These are phyloP conservation scores for Tuta absoluta DNA, from an alignment of 2,888 invertebrate genomes.

Conservation along the genomic window DNA sequence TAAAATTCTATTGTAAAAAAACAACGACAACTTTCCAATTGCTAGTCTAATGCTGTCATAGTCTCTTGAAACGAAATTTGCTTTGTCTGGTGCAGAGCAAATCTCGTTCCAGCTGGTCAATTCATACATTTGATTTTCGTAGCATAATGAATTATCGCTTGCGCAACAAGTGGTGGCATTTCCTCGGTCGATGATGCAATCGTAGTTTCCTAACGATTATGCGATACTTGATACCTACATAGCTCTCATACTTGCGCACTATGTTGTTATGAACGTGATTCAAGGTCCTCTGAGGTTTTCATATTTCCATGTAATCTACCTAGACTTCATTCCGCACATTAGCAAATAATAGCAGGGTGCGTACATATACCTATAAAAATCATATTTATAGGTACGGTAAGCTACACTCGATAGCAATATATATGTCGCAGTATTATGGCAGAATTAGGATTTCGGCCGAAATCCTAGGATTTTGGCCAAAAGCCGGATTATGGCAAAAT, in stretches of 20 bases:
- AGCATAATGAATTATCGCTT: constrained; percentile 24
- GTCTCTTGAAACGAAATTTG: too few species aligned
- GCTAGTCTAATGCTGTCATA: too few species aligned
- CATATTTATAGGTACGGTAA: neutral
- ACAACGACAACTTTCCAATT: too few species aligned
- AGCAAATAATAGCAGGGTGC: neutral
- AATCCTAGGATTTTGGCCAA: too few species aligned
- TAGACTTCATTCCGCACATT: neutral
- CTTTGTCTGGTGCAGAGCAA: too few species aligned
- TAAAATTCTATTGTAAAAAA: too few species aligned
- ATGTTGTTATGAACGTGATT: neutral
- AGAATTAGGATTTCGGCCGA: too few species aligned
- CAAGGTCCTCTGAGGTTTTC: constrained; percentile 13
- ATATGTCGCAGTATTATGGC: too few species aligned
- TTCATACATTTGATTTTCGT: constrained; percentile 19
- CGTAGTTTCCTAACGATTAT: constrained; percentile 23
- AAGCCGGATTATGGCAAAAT: too few species aligned
- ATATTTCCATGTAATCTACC: neutral
- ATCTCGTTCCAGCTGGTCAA: neutral
- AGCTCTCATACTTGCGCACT: constrained; percentile 3
- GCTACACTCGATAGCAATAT: neutral
- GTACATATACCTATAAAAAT: too few species aligned
- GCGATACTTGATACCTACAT: constrained; percentile 10
- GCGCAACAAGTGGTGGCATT: constrained; percentile 24
- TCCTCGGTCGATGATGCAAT: constrained; percentile 28